Evolutionary conservation across 2,797 vertebrate species (phyloP).

Genomic region (Scleropages formosus): DNA sequence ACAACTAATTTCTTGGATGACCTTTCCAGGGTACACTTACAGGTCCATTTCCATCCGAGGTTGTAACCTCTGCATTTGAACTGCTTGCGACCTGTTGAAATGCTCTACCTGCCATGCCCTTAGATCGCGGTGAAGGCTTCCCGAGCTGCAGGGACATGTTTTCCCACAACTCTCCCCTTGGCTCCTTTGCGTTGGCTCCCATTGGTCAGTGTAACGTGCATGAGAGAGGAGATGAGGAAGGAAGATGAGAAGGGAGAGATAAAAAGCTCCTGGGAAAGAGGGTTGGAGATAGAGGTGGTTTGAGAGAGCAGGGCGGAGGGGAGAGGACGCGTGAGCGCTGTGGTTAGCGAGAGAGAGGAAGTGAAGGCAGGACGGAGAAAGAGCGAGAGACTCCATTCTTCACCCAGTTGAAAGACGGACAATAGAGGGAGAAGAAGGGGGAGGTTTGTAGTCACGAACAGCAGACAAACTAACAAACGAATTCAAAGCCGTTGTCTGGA

Average conservation of each 20-base stretch:
- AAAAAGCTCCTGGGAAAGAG: neutral
- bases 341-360: slow-evolving; percentile 11
- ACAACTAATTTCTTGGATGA: too few species aligned
- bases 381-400: slow-evolving; percentile 21
- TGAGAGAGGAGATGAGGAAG: slow-evolving; percentile 32
- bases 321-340: neutral
- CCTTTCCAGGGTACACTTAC: too few species aligned
- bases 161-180: neutral
- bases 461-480: neutral
- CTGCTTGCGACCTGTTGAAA: neutral
- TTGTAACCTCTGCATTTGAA: too few species aligned
- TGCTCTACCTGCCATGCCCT: too few species aligned
- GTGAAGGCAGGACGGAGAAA: slow-evolving; percentile 19
- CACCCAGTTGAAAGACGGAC: slow-evolving; percentile 15
- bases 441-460: neutral
- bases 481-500: neutral
- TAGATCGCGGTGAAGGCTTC: neutral
- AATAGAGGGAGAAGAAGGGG: slow-evolving; percentile 8
- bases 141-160: neutral
- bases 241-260: slow-evolving; percentile 30
- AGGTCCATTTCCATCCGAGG: too few species aligned
- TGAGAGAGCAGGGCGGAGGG: neutral
- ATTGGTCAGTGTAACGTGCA: neutral
- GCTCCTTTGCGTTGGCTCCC: neutral
- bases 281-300: slow-evolving; percentile 2